Evolutionary conservation across 2,888 invertebrate species (phyloP).

Genomic region (Lydus trimaculatus): DNA sequence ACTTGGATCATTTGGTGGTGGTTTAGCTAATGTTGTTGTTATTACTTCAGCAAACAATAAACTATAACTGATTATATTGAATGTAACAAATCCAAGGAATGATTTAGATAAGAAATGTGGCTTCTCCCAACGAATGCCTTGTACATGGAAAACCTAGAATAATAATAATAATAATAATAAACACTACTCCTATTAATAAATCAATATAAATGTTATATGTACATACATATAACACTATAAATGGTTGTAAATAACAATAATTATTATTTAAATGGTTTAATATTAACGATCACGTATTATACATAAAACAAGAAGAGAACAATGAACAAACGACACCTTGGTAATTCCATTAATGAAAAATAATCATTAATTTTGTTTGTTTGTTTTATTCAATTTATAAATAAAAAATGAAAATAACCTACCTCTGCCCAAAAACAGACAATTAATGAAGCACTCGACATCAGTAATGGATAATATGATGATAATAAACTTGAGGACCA

Average conservation of each 20-base stretch:
- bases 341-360: too few relatives aligned
- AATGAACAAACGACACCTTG: slow-evolving; percentile 22
- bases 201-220: background rate
- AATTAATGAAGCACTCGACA: slow-evolving; percentile 88
- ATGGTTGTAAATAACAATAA: background rate
- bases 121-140: slow-evolving; percentile 86
- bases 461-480: slow-evolving; percentile 87
- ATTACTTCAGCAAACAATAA: slow-evolving; percentile 79
- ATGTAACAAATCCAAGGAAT: slow-evolving; percentile 86
- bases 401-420: slow-evolving; percentile 54
- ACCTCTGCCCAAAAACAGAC: slow-evolving; percentile 97
- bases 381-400: too few relatives aligned
- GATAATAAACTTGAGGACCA: slow-evolving; percentile 89
- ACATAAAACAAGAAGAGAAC: background rate
- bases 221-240: too few relatives aligned
- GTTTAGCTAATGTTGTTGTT: slow-evolving; percentile 63
- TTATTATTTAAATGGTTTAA: background rate
- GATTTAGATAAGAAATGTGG: slow-evolving; percentile 92
- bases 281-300: background rate
- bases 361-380: too few relatives aligned
- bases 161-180: background rate
- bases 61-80: slow-evolving; percentile 88
- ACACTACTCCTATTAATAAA: background rate
- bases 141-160: slow-evolving; percentile 83
- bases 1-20: slow-evolving; percentile 65